Conservation (phyloP, 2,797 vertebrate genomes). For the Macropus fuliginosus region DNA sequence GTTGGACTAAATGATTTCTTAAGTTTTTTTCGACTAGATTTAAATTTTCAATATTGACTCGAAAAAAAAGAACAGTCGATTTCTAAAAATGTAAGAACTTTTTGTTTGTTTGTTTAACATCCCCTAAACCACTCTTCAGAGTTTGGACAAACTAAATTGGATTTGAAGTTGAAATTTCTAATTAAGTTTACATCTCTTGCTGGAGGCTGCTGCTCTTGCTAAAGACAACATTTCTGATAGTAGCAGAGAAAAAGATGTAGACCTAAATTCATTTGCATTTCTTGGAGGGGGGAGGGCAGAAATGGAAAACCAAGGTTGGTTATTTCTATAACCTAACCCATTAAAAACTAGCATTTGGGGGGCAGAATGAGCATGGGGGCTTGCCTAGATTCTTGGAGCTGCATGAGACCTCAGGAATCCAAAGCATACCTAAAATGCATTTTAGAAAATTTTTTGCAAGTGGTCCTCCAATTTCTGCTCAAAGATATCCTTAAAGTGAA, state of each 20-base stretch:
- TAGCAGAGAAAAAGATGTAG: conserved; percentile 30
- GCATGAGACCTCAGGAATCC: background rate
- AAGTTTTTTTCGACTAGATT: background rate
- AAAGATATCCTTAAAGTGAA: background rate
- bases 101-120: conserved; percentile 22
- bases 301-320: conserved; percentile 55
- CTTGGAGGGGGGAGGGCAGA: conserved; percentile 42
- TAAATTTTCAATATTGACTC: conserved; percentile 39
- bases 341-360: conserved; percentile 47
- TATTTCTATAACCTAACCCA: conserved; percentile 53
- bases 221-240: conserved; percentile 65
- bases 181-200: conserved; percentile 70
- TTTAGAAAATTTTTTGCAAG: background rate
- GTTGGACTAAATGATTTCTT: background rate
- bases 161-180: conserved; percentile 75
- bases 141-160: conserved; percentile 66
- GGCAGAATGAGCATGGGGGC: background rate
- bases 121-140: conserved; percentile 59
- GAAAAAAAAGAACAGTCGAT: conserved; percentile 60
- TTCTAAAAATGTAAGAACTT: conserved; percentile 59
- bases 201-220: conserved; percentile 60
- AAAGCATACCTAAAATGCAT: background rate
- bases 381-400: background rate
- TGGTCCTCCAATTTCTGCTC: background rate
- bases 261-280: conserved; percentile 32